Conservation (phyloP, 2,113 vertebrate genomes). For the Stigmatopora argus region DNA sequence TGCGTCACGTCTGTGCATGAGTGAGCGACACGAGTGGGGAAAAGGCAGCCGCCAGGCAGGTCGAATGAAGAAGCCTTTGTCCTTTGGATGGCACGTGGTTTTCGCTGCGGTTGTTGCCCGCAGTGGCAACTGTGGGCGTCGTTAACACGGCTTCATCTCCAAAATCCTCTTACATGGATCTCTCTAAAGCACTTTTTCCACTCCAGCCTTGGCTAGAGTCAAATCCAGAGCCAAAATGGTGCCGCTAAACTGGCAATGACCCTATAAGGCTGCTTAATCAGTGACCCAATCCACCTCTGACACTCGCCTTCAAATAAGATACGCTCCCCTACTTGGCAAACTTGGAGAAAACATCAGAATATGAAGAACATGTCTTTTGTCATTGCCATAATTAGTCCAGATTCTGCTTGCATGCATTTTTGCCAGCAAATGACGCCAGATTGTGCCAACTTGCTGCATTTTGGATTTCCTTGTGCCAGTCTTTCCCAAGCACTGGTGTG, state of each 20-base stretch:
- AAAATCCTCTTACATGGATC: slow-evolving; percentile 1
- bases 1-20: slow-evolving; percentile 1
- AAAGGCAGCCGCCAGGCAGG: slow-evolving; percentile 18
- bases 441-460: too few relatives aligned
- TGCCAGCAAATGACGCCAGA: too few relatives aligned
- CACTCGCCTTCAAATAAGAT: slow-evolving; percentile 21
- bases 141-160: slow-evolving; percentile 4
- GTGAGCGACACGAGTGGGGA: slow-evolving; percentile 5
- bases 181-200: slow-evolving; percentile 1
- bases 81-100: slow-evolving; percentile 41
- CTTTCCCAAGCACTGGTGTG: too few relatives aligned
- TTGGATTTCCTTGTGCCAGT: too few relatives aligned
- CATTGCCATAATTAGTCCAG: too few relatives aligned
- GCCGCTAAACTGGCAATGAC: slow-evolving; percentile 35
- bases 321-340: slow-evolving; percentile 27
- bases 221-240: slow-evolving; percentile 53
- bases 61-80: slow-evolving; percentile 35
- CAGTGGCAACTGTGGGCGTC: slow-evolving; percentile 18
- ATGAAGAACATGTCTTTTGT: too few relatives aligned
- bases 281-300: slow-evolving; percentile 33
- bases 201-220: slow-evolving; percentile 28
- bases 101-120: slow-evolving; percentile 13
- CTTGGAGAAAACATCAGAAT: slow-evolving; percentile 19
- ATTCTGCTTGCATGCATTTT: too few relatives aligned
- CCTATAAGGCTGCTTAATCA: slow-evolving; percentile 60